Percentiles rank a stretch among this genome's conserved stretches.
phyloP scores from a whole-genome alignment of 2,797 vertebrate species.

The Sebastes cheni region DNA sequence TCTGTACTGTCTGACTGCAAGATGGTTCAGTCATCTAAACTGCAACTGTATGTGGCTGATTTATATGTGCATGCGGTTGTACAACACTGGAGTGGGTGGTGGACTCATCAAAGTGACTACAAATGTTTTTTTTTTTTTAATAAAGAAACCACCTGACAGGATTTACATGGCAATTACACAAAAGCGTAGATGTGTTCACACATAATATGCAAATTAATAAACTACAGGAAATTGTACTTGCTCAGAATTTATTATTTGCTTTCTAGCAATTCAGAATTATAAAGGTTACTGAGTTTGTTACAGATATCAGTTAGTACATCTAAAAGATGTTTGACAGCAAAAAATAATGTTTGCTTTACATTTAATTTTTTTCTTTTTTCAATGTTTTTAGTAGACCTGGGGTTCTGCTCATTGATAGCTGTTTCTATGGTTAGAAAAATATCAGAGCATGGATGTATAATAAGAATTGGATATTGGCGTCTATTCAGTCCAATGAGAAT shows the following conservation, averaged over 20 bases:
- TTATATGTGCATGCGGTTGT: constrained; percentile 4
- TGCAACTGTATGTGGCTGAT: constrained; percentile 2
- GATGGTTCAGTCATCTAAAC: constrained; percentile 45
- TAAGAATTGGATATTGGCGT: too few relatives aligned
- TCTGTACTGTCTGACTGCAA: constrained; percentile 36
- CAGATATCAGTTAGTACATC: background rate
- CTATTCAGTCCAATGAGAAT: too few relatives aligned
- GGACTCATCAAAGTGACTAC: background rate
- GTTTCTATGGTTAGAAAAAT: background rate
- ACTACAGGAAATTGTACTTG: background rate
- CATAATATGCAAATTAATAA: background rate
- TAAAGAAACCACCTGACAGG: background rate
- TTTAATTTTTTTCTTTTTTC: too few relatives aligned
- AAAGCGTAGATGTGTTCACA: background rate
- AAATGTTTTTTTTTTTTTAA: background rate
- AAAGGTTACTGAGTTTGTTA: background rate
- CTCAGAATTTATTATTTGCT: background rate
- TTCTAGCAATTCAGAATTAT: background rate
- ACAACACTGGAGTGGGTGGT: constrained; percentile 7
- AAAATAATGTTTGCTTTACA: background rate
- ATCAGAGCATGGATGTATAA: too few relatives aligned
- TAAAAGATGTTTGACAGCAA: background rate
- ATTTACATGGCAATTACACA: constrained; percentile 8
- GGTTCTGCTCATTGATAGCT: background rate
- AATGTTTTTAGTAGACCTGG: too few relatives aligned